Conservation (phyloP, 2,888 invertebrate species). For the Aricia artaxerxes region DNA sequence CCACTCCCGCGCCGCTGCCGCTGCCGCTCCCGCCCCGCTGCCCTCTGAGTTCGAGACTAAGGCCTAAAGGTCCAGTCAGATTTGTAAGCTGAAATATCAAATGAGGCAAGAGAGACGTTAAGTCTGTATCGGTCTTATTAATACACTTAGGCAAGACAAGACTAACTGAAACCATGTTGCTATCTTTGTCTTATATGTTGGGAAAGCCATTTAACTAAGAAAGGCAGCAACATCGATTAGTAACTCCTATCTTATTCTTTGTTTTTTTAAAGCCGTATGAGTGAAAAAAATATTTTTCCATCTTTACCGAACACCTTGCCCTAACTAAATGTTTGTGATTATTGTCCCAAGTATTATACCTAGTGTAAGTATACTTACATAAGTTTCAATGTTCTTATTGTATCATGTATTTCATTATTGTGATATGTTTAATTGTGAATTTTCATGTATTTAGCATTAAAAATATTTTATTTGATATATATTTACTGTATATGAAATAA, state of each 20-base stretch:
- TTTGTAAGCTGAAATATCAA: no score
- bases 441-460: slow-evolving; percentile 18
- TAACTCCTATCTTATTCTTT: background rate
- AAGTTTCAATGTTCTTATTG: slow-evolving; percentile 24
- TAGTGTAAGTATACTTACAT: background rate
- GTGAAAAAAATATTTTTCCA: background rate
- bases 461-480: slow-evolving; percentile 27
- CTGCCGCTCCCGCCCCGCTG: no score
- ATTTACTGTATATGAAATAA: slow-evolving; percentile 31
- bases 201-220: no score
- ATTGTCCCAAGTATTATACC: slow-evolving; percentile 9
- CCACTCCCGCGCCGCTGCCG: no score
- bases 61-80: no score
- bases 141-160: no score
- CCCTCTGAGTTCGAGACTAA: no score
- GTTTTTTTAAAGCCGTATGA: background rate
- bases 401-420: slow-evolving; percentile 23
- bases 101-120: no score
- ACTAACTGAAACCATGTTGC: no score
- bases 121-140: no score
- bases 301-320: background rate
- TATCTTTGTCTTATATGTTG: no score
- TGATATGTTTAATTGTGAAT: slow-evolving; percentile 29
- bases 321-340: slow-evolving; percentile 12
- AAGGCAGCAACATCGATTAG: background rate